Evolutionary conservation across 2,888 invertebrate genomes (phyloP), one percentile per base, ranked within the genome.

Genomic region (Meteorus colon): DNA sequence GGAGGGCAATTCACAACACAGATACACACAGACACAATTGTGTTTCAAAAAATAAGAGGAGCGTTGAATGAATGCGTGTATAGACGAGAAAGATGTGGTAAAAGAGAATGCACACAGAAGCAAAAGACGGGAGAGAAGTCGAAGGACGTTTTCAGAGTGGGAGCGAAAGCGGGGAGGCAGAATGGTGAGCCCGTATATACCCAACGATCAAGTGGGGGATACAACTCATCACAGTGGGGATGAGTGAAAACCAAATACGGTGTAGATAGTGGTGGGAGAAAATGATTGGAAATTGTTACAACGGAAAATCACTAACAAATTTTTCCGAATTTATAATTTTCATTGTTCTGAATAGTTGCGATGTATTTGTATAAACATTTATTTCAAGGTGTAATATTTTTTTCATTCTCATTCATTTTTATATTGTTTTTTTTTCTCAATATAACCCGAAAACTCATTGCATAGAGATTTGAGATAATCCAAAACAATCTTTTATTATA

Each of bases 101-200:
- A 73, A 51, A 16, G 19, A 51, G 34, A 37, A 34, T 72, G 31
- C 45, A 41, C 69, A 63, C 41, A 65, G 72, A 70, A 45, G 67
- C 63, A 27, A 37, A 62, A n/a, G 69, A 60, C 59, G 67, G 37
- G 74, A 73, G 75, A 67, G 71, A 66, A 73, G 62, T 63, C 51
- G 69, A 74, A 74, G 71, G 60, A 75, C 63, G 45, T 29, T 68
- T 71, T 75, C 68, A 70, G 66, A 75, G 68, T 27, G 69, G 66
- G 31, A 37, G 68, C 63, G 60, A 78, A 72, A 73, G 62, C 19
- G 75, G 74, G 74, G 79, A 75, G 77, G 79, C 55, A 77, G 63
- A 76, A 55, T 59, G 73, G 48, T 16, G 16, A 48, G 48, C n/a
- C 5, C 14, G 45, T 45, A 45, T 45, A 45, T 45, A 12, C 41